A percentile compares a stretch with the other conserved stretches of the same genome.
These are phyloP conservation scores for Apodemia duryi DNA, from an alignment of 2,888 invertebrate genomes.

Conservation along the genomic window DNA sequence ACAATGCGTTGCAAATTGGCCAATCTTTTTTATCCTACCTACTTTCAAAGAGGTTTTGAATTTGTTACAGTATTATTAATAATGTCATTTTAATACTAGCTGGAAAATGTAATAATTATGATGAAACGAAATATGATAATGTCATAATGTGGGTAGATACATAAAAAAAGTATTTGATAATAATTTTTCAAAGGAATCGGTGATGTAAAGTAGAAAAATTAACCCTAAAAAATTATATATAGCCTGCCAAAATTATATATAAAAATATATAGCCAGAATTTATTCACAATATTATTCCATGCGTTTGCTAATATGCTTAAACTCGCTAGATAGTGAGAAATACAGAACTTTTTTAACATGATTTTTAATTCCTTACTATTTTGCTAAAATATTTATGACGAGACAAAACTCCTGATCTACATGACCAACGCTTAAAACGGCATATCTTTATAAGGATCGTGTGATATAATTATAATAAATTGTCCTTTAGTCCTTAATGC, in stretches of 20 bases:
- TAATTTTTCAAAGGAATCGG: no score
- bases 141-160: no score
- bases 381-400: constrained; percentile 27
- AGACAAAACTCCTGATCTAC: constrained; percentile 42
- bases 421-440: constrained; percentile 75
- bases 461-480: constrained; percentile 73
- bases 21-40: no score
- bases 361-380: constrained; percentile 30
- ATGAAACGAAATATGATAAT: no score
- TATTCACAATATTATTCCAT: constrained; percentile 16
- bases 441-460: constrained; percentile 76
- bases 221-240: background rate
- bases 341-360: constrained; percentile 26
- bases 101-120: no score
- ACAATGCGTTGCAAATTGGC: no score
- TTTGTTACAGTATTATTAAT: no score
- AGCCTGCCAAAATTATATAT: no score
- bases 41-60: no score
- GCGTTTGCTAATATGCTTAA: constrained; percentile 2
- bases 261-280: background rate
- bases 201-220: background rate
- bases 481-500: constrained; percentile 59
- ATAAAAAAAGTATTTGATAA: no score
- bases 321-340: constrained; percentile 14
- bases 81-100: no score